phyloP scores from a whole-genome alignment of 2,797 vertebrate species.

The Pipistrellus nathusii region DNA sequence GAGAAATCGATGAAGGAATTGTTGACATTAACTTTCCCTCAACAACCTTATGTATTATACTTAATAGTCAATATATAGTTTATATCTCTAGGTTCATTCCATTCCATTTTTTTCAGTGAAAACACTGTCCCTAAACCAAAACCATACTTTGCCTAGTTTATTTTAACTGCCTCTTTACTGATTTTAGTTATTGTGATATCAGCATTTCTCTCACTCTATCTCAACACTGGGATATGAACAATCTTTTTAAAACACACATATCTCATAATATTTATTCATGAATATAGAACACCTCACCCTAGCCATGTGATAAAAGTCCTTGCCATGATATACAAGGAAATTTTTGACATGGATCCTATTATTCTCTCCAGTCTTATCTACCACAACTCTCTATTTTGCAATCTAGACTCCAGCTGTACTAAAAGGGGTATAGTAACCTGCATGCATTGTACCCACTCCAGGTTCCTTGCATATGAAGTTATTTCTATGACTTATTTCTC shows the following conservation, averaged over 20 bases:
- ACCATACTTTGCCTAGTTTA: not conserved
- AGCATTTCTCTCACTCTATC: not conserved
- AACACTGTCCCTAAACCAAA: not conserved
- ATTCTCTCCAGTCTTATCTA: not conserved
- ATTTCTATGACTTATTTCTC: not conserved
- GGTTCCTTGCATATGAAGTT: not conserved
- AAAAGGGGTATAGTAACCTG: too few relatives aligned
- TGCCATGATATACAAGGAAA: not conserved
- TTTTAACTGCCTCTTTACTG: not conserved
- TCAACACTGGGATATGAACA: not conserved
- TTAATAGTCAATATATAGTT: not conserved
- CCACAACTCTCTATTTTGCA: not conserved
- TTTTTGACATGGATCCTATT: not conserved
- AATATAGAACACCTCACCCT: not conserved
- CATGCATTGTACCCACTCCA: not conserved
- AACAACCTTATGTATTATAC: rapidly evolving
- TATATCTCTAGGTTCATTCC: not conserved
- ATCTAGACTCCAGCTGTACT: not conserved
- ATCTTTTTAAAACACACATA: not conserved
- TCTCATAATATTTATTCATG: not conserved
- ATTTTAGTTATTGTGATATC: not conserved
- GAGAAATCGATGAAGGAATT: not conserved
- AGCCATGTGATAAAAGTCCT: not conserved
- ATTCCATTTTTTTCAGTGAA: not conserved
- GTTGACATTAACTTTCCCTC: not conserved